Evolutionary conservation across 2,113 vertebrate genomes (phyloP).

Genomic region (Pollimyrus isidori): DNA sequence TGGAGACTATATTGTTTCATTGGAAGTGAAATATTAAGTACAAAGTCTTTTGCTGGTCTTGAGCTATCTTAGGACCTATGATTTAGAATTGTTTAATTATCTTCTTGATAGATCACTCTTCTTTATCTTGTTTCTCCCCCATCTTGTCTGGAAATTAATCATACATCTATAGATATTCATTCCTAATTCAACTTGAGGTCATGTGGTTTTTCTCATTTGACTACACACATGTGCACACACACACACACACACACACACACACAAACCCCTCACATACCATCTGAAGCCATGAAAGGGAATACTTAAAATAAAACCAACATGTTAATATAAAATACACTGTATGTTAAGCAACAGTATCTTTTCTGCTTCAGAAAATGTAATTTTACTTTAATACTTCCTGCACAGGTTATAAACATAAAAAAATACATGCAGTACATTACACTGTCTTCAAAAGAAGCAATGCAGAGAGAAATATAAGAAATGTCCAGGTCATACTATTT

Average conservation of each 20-base stretch:
- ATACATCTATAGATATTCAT: constrained; percentile 13
- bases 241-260: background rate
- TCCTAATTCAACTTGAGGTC: constrained; percentile 2
- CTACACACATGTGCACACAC: background rate
- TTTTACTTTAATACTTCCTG: background rate
- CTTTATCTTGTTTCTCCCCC: constrained; percentile 51
- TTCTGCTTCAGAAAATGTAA: background rate
- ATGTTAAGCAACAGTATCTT: background rate
- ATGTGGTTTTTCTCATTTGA: constrained; percentile 26
- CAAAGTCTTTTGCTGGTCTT: constrained; percentile 64
- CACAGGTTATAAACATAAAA: background rate
- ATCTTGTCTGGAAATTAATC: constrained; percentile 52
- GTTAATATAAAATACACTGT: background rate
- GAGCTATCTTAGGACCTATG: constrained; percentile 69
- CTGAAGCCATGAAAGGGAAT: background rate
- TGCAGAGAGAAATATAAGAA: background rate
- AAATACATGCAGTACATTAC: background rate
- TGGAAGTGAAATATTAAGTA: background rate
- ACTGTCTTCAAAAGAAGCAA: background rate
- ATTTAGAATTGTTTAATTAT: constrained; percentile 63
- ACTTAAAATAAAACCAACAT: background rate
- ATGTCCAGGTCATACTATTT: background rate
- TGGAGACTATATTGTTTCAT: background rate
- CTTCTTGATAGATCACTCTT: constrained; percentile 57
- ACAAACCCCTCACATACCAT: background rate